Evolutionary conservation across 2,888 invertebrate genomes (phyloP).

Genomic region (Ophion slaviceki): DNA sequence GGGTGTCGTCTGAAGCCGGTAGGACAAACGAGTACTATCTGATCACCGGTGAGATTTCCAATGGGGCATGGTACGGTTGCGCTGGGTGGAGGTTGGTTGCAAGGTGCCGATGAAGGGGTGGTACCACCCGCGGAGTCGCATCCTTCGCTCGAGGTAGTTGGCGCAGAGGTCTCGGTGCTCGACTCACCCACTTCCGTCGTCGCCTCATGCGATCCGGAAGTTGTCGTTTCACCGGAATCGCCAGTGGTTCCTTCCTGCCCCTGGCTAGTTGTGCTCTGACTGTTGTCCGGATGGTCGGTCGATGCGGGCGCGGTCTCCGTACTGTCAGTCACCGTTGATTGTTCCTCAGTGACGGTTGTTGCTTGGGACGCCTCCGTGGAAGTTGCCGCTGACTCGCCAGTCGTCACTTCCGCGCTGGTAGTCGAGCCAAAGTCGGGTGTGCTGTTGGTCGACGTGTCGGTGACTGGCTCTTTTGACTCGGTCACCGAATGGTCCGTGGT

Average conservation of each 20-base stretch:
- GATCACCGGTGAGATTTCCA: conserved; percentile 87
- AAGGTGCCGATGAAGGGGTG: conserved; percentile 20
- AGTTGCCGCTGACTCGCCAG: conserved; percentile 55
- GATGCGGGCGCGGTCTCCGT: conserved; percentile 3
- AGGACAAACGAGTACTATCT: conserved; percentile 90
- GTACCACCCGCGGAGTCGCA: conserved; percentile 73
- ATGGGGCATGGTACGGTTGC: conserved; percentile 75
- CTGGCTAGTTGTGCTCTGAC: background rate
- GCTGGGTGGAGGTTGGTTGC: conserved; percentile 27
- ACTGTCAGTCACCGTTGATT: conserved; percentile 59
- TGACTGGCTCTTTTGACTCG: conserved; percentile 53
- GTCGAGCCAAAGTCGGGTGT: conserved; percentile 51
- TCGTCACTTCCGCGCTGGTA: conserved; percentile 59
- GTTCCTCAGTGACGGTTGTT: conserved; percentile 65
- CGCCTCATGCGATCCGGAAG: conserved; percentile 42
- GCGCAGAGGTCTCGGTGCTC: conserved; percentile 38
- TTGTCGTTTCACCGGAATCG: background rate
- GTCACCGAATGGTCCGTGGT: conserved; percentile 11
- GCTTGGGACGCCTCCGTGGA: conserved; percentile 52
- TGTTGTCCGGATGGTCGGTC: conserved; percentile 9
- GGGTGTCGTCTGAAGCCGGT: conserved; percentile 93
- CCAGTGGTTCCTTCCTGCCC: background rate
- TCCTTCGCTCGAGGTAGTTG: conserved; percentile 33
- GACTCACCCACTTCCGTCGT: conserved; percentile 36
- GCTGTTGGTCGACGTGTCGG: conserved; percentile 54